Evolutionary conservation across 2,113 vertebrate genomes (phyloP), one percentile per base, ranked within the genome.

Genomic region (Ophthalmolycus amberensis): DNA sequence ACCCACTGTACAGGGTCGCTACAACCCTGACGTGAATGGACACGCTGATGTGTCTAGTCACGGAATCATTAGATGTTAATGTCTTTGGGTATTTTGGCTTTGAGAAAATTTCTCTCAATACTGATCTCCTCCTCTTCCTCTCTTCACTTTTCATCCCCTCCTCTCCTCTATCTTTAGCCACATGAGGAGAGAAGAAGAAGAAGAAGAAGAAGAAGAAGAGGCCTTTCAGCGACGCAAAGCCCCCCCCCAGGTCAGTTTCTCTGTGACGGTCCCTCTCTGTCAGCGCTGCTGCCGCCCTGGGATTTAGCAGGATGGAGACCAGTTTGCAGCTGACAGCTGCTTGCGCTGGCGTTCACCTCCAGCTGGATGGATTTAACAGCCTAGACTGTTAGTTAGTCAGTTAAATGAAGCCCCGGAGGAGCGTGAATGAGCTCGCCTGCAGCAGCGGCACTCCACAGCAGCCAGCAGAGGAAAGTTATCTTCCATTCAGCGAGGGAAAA

Each of bases 321-420:
- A 80, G 91, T 85, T 60, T 85, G 59, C 74, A 77, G 83, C 83
- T 71, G 82, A 88, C 91, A 92, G 91, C 88, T 92, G 92, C 75
- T 81, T 62, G 75, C 25, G 70, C 72, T 88, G 80, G 75, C 4
- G 54, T 80, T 89, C 87, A 66, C 75, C 65, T 93, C 92, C 92
- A 90, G 88, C 90, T 91, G 88, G 92, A 93, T 79, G 87, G 91
- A 92, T 93, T 91, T 88, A 80, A 8, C 44, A 6, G 91, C 91
- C 92, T 90, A 90, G 80, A 77, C 88, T 82, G 87, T 86, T 88
- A 90, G 90, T 91, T 90, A 88, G 89, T 87, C 46, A 16, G 44
- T 46, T 90, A 92, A 92, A 93, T 90, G 88, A 91, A 94, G 89
- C 88, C 93, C 89, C 83, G 77, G 82, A 93, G 92, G 90, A 89